These are phyloP conservation scores for Sebastes hubbsi DNA, from an alignment of 2,797 vertebrate genomes.

Conservation along the genomic window DNA sequence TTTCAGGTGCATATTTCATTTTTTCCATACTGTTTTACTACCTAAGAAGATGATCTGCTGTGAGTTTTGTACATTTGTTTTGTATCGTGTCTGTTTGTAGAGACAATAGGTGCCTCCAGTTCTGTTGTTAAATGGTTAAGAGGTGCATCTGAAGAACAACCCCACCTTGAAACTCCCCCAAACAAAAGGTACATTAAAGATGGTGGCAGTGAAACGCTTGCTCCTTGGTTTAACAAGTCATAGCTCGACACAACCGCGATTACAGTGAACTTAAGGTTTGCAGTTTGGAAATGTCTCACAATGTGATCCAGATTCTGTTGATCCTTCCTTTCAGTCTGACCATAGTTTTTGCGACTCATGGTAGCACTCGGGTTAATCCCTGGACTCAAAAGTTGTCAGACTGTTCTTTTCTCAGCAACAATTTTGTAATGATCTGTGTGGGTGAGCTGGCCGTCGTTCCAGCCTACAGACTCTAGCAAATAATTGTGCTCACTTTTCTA, in stretches of 20 bases:
- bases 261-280: slow-evolving; percentile 13
- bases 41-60: slow-evolving; percentile 77
- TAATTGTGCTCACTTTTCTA: slow-evolving; percentile 70
- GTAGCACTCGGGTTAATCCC: slow-evolving; percentile 41
- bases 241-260: slow-evolving; percentile 2
- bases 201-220: slow-evolving; percentile 42
- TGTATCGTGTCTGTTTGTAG: slow-evolving; percentile 71
- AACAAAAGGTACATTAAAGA: slow-evolving; percentile 68
- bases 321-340: slow-evolving; percentile 29
- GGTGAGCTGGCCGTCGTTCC: slow-evolving; percentile 28
- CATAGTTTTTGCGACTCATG: slow-evolving; percentile 16
- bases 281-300: slow-evolving; percentile 12
- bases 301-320: slow-evolving; percentile 43
- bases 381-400: slow-evolving; percentile 57
- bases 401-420: slow-evolving; percentile 54
- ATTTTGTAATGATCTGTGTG: slow-evolving; percentile 63
- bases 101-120: slow-evolving; percentile 71
- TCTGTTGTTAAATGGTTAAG: slow-evolving; percentile 57
- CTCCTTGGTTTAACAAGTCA: slow-evolving; percentile 43
- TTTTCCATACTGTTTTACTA: slow-evolving; percentile 73
- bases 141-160: slow-evolving; percentile 58
- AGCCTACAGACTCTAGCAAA: slow-evolving; percentile 43
- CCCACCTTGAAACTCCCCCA: background rate
- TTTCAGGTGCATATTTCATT: slow-evolving; percentile 65
- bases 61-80: slow-evolving; percentile 80